A percentile compares a stretch with the other conserved stretches of the same genome.
These are phyloP conservation scores for Acanthiza pusilla DNA, from an alignment of 2,797 vertebrate species.

Conservation along the genomic window DNA sequence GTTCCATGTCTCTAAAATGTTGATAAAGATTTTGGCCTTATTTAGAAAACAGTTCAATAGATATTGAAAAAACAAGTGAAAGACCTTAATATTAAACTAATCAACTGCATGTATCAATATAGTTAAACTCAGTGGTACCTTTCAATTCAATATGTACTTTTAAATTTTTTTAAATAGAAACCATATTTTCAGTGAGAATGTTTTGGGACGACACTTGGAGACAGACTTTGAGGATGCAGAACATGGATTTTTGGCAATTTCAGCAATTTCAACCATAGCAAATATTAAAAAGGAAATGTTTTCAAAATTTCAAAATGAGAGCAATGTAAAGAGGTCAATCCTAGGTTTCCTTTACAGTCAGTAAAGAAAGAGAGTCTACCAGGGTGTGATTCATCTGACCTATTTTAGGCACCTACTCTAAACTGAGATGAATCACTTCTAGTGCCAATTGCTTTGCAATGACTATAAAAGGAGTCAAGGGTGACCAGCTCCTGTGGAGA, in stretches of 20 bases:
- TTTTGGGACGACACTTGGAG: neutral
- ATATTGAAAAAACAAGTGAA: neutral
- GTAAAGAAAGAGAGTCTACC: neutral
- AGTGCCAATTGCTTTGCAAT: neutral
- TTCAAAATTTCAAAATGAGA: neutral
- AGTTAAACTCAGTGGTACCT: neutral
- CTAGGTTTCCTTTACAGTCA: neutral
- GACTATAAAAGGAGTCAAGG: neutral
- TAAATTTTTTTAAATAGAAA: neutral
- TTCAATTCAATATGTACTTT: neutral
- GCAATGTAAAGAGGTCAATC: neutral
- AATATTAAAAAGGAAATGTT: neutral
- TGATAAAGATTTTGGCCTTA: neutral
- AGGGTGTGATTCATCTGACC: neutral
- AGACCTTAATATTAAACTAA: neutral
- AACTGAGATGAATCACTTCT: neutral
- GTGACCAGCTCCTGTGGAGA: neutral
- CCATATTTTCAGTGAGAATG: neutral
- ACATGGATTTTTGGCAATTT: rapidly evolving
- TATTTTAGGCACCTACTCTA: neutral
- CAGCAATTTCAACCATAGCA: neutral
- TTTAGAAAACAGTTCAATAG: neutral
- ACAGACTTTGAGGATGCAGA: neutral
- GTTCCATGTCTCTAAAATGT: neutral
- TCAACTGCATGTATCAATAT: neutral